Percentiles rank a stretch among this genome's conserved stretches.
Conservation (phyloP, 2,888 invertebrate species). For the Epiblema foenella region DNA sequence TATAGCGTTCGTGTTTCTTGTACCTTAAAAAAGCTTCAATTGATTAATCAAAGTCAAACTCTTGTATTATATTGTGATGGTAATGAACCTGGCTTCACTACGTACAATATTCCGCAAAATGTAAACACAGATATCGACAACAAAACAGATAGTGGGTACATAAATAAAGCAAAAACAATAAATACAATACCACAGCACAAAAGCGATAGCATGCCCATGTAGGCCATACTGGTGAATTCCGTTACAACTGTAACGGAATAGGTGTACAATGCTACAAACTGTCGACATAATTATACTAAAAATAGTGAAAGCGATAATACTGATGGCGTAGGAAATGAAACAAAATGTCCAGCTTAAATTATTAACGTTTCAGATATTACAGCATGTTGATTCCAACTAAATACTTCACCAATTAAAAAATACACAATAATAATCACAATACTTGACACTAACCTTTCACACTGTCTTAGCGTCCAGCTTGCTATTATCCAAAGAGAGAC, state of each 20-base stretch:
- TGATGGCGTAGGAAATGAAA: constrained; percentile 52
- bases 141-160: constrained; percentile 70
- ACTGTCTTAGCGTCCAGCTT: constrained; percentile 99
- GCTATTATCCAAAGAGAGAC: constrained; percentile 99
- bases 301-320: constrained; percentile 68
- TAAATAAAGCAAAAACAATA: constrained; percentile 70
- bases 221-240: constrained; percentile 70
- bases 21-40: constrained; percentile 50
- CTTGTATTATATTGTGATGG: constrained; percentile 77
- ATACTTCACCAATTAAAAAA: constrained; percentile 18
- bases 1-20: constrained; percentile 61
- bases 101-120: constrained; percentile 60
- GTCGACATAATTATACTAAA: constrained; percentile 56
- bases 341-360: constrained; percentile 49
- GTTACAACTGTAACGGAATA: constrained; percentile 56
- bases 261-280: constrained; percentile 57
- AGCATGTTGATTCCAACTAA: constrained; percentile 22
- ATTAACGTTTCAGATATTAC: constrained; percentile 6
- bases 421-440: constrained; percentile 50
- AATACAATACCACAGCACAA: constrained; percentile 79
- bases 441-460: constrained; percentile 93
- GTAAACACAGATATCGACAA: constrained; percentile 65
- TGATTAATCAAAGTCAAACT: constrained; percentile 83
- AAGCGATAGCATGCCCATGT: constrained; percentile 80
- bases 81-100: constrained; percentile 76